Base-by-base conservation (phyloP, 2,797 vertebrate species). In the Trematomus bernacchii region DNA sequence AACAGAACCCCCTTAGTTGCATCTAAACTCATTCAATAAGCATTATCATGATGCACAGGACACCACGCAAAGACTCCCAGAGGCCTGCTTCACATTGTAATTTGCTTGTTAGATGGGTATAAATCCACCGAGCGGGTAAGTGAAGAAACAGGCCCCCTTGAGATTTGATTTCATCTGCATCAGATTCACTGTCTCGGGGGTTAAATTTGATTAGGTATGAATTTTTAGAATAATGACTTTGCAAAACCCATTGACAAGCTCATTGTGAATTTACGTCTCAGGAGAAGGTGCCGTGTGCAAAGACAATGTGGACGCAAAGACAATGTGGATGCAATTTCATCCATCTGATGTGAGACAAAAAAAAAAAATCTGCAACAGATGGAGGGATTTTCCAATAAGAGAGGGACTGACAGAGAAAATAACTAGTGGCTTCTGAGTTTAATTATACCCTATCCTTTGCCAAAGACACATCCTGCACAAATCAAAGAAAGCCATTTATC, bases 81-180 rank as follows among this genome's bases (percentile, higher is more conserved):
- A 89, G 85, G 87, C 85, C 85, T 78, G 75, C 73, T 91, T 80
- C 67, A 79, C 46, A 62, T 54, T 65, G 15, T 84, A 87, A 86
- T 84, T 84, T 66, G 21, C 66, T 51, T 64, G 67, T 77, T 70
- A 75, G 58, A 84, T 83, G 75, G 64, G 83, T 85, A 91, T 86
- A 84, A 90, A 91, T 91, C 76, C 78, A 80, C 30, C 27, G 47
- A 85, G 87, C 66, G 70, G 77, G 62, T 67, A 85, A 85, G 88
- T 88, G 89, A 87, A 93, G 89, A 91, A 87, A 88, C 91, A 93
- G 89, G 19, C 82, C 86, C 74, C 60, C 75, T 53, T 11, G 15
- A 92, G 88, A 94, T 93, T 93, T 76, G 79, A 94, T 94, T 93
- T 84, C 60, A 79, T 65, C 40, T 89, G 86, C 86, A 92, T 92